Conservation (phyloP, 1,140 invertebrate species). For the Delia radicum region DNA sequence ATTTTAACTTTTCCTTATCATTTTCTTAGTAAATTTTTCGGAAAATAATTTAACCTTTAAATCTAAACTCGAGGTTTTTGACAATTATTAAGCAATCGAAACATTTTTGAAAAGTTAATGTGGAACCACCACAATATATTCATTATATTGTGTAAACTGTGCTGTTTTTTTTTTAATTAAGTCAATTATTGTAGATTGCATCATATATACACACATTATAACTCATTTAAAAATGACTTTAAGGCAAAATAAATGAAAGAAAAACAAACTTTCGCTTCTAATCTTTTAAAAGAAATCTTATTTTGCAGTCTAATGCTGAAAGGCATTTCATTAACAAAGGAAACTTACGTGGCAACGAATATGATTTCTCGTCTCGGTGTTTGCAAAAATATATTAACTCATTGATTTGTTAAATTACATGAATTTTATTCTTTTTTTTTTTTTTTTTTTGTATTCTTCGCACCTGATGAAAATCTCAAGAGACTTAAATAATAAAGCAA, state of each 20-base stretch:
- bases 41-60: too few species aligned
- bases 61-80: too few species aligned
- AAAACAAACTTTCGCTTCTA: slow-evolving; percentile 13
- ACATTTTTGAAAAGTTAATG: too few species aligned
- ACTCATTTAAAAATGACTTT: slow-evolving; percentile 6
- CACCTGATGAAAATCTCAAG: background rate
- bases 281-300: slow-evolving; percentile 16
- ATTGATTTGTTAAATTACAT: background rate
- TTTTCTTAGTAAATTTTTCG: too few species aligned
- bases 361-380: background rate
- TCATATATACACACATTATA: background rate
- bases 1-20: too few species aligned
- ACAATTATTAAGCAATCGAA: too few species aligned
- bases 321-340: background rate
- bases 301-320: background rate
- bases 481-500: background rate
- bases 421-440: background rate
- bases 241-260: slow-evolving; percentile 7
- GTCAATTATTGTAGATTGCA: too few species aligned
- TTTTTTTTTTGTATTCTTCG: background rate
- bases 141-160: too few species aligned
- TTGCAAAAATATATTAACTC: background rate
- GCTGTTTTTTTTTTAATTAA: too few species aligned
- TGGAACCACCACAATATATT: too few species aligned
- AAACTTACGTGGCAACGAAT: too few species aligned